Conservation (phyloP, 2,888 invertebrate genomes). For the Liopterus haemorrhoidalis region DNA sequence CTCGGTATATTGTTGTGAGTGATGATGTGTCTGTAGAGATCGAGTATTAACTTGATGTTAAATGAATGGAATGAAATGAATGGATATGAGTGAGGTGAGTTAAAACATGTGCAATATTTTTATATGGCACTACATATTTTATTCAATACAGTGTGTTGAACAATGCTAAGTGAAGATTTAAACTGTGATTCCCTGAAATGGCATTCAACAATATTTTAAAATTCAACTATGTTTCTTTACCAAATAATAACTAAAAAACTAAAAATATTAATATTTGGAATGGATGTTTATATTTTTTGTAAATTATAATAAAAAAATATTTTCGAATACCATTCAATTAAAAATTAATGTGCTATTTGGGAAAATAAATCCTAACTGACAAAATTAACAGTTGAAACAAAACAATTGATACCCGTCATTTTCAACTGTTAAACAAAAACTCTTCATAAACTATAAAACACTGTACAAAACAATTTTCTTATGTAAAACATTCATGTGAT, state of each 20-base stretch:
- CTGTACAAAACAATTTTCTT: slow-evolving; percentile 33
- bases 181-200: slow-evolving; percentile 23
- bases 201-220: slow-evolving; percentile 25
- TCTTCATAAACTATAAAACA: slow-evolving; percentile 32
- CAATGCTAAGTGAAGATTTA: slow-evolving; percentile 38
- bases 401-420: slow-evolving; percentile 30
- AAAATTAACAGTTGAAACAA: slow-evolving; percentile 22
- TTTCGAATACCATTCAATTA: slow-evolving; percentile 20
- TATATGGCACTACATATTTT: slow-evolving; percentile 48
- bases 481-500: slow-evolving; percentile 11
- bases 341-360: slow-evolving; percentile 17
- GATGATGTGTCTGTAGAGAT: background rate
- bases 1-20: background rate
- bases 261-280: slow-evolving; percentile 19
- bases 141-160: slow-evolving; percentile 47
- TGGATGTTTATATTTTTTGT: too few relatives aligned
- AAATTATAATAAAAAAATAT: slow-evolving; percentile 23
- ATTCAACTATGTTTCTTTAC: too few relatives aligned
- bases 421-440: slow-evolving; percentile 21
- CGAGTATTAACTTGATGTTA: slow-evolving; percentile 12
- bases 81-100: slow-evolving; percentile 22
- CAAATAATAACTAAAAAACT: slow-evolving; percentile 4
- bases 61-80: slow-evolving; percentile 15
- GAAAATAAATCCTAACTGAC: slow-evolving; percentile 13
- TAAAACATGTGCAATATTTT: slow-evolving; percentile 40